phyloP scores from a whole-genome alignment of 2,797 vertebrate genomes.

The Cyprinella venusta region DNA sequence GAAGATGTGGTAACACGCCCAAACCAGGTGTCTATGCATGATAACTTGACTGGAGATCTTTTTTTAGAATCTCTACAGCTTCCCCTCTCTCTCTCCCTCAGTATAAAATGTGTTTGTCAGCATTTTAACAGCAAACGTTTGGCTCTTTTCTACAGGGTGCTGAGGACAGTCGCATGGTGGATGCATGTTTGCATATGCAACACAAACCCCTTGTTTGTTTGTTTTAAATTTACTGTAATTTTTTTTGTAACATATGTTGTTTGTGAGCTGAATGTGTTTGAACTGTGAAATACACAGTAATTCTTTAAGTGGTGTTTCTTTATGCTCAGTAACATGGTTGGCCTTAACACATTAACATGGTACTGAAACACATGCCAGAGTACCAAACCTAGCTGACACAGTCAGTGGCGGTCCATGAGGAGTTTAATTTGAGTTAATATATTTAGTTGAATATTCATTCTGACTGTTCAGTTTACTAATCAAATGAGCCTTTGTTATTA shows the following conservation, averaged over 20 bases:
- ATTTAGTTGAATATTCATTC: neutral
- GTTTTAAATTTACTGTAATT: constrained; percentile 34
- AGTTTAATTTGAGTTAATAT: neutral
- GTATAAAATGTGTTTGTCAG: constrained; percentile 18
- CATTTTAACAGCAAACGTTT: constrained; percentile 40
- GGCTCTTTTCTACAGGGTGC: constrained; percentile 60
- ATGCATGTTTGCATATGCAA: constrained; percentile 45
- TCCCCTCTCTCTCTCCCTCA: constrained; percentile 22
- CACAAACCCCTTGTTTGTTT: constrained; percentile 20
- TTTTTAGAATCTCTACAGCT: constrained; percentile 25
- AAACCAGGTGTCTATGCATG: constrained; percentile 76
- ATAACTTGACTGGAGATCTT: neutral
- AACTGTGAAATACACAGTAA: constrained; percentile 6
- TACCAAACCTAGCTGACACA: neutral
- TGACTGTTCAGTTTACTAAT: neutral
- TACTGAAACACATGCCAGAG: neutral
- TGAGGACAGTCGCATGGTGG: constrained; percentile 37
- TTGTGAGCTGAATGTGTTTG: constrained; percentile 13
- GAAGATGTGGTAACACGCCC: constrained; percentile 70
- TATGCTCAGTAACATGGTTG: constrained; percentile 24
- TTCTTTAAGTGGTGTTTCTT: neutral
- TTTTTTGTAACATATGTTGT: constrained; percentile 13
- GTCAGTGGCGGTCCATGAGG: neutral
- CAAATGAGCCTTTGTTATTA: neutral
- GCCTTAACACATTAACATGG: constrained; percentile 9